Base-by-base conservation (phyloP, 1,140 invertebrate species). In the Aphidius gifuensis region DNA sequence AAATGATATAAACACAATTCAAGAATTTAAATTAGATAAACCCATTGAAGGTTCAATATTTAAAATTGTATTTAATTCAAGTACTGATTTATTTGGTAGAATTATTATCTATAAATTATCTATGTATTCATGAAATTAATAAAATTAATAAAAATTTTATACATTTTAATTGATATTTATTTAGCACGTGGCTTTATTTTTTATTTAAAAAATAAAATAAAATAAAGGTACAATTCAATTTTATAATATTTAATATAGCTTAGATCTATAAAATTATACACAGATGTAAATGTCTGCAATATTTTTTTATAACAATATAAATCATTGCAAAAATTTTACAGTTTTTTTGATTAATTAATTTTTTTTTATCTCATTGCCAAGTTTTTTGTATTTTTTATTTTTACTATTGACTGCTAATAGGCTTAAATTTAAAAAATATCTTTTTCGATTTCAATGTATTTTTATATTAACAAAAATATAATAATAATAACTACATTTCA, bases 1-100 rank as follows among this genome's bases (percentile, higher is more conserved):
- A 9, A 78, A 86, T 68, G 86, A 88, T 74, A 80, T 72, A 16
- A 88, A 87, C 74, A 78, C 78, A 21, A 21, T 76, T 59, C 87
- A 88, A 73, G 69, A 73, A 68, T 83, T 84, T 71, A 47, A 50
- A 11, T 69, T 83, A 9, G 64, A 66, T 8, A 62, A 73, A 21
- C 23, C 60, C 9, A 40, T 68, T 9, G 65, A 46, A 57, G 71
- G 72, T 16, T 78, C 76, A 67, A 66, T 59, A 42, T 74, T 83
- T 56, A 78, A 78, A 73, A 71, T 84, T 51, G 51, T 78, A 42
- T 84, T 84, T 66, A 65, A 73, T 58, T 68, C 68, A 53, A 84
- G 81, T 63, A 82, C 81, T 48, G 83, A 84, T 66, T 83, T 84
- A 57, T 84, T 83, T 74, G 83, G 83, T 9, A 72, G 83, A 62